Percentiles rank a stretch among this genome's conserved stretches.
Conservation (phyloP, 2,797 vertebrate genomes). For the Acrossocheilus fasciatus region DNA sequence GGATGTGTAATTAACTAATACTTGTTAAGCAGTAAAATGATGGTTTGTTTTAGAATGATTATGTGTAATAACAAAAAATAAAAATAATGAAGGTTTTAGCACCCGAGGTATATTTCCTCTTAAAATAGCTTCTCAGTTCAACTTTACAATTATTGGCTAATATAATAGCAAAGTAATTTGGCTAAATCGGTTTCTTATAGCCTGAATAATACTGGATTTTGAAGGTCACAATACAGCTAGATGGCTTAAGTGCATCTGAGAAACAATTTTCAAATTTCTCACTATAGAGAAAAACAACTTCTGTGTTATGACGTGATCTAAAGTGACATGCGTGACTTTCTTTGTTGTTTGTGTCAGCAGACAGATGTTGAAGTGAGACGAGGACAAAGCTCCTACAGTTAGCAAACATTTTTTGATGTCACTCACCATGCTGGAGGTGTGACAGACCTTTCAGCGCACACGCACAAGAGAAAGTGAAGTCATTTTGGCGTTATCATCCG, state of each 20-base stretch:
- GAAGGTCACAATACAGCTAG: constrained; percentile 25
- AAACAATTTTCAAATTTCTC: constrained; percentile 5
- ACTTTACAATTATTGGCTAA: background rate
- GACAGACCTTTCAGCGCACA: constrained; percentile 39
- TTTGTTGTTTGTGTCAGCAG: constrained; percentile 56
- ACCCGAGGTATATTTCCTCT: constrained; percentile 25
- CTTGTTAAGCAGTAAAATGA: constrained; percentile 43
- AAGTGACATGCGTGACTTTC: constrained; percentile 54
- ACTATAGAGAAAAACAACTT: constrained; percentile 18
- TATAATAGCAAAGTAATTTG: background rate
- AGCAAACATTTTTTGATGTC: constrained; percentile 57
- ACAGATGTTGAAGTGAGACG: constrained; percentile 60
- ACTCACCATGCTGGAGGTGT: constrained; percentile 50
- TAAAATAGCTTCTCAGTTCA: background rate
- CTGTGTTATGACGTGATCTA: constrained; percentile 48
- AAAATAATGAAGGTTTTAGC: constrained; percentile 49
- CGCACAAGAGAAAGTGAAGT: constrained; percentile 5
- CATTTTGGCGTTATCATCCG: constrained; percentile 32
- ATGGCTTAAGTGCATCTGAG: background rate
- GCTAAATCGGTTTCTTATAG: constrained; percentile 10
- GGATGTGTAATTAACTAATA: constrained; percentile 53
- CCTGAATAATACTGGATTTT: background rate
- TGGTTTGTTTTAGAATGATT: constrained; percentile 47
- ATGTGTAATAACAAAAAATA: constrained; percentile 42
- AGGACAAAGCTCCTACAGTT: constrained; percentile 62